phyloP scores from a whole-genome alignment of 2,888 invertebrate genomes.

The Eledone cirrhosa region DNA sequence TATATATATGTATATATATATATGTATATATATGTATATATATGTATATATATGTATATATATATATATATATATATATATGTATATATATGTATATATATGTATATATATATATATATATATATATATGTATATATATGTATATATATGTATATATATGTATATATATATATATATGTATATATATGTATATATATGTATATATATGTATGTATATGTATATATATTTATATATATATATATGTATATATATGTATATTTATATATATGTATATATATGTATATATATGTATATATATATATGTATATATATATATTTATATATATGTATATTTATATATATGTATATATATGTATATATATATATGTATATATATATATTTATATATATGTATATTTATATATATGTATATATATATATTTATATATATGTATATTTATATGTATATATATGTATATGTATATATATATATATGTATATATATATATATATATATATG shows the following conservation, averaged over 20 bases:
- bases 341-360: no score
- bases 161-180: background rate
- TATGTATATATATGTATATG: no score
- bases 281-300: conserved; percentile 15
- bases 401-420: no score
- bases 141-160: background rate
- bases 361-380: no score
- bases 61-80: background rate
- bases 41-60: background rate
- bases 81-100: background rate
- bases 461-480: no score
- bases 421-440: no score
- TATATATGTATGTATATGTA: no score
- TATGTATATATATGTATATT: background rate
- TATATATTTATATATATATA: background rate
- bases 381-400: no score
- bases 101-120: background rate
- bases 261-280: background rate
- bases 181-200: no score
- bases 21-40: background rate
- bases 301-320: no score
- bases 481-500: no score
- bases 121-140: background rate
- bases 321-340: no score
- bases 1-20: background rate